Conservation (phyloP, 2,888 invertebrate species). For the Rhaphigaster nebulosa region DNA sequence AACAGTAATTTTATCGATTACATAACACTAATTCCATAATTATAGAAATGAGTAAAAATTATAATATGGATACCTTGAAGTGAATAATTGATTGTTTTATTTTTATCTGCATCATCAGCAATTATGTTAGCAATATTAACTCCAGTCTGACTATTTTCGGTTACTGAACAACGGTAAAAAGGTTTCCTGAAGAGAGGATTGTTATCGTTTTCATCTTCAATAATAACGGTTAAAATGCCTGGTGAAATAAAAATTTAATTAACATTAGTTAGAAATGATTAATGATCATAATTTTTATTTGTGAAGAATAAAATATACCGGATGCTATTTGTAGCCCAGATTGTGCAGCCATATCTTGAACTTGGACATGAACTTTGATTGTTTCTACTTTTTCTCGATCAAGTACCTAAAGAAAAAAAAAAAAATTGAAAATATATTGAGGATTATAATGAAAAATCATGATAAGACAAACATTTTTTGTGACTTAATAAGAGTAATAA, state of each 20-base stretch:
- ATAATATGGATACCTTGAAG: constrained; percentile 73
- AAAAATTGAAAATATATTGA: background rate
- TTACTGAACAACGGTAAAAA: constrained; percentile 83
- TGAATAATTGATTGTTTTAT: constrained; percentile 84
- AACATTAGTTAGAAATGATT: background rate
- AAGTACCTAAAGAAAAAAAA: constrained; percentile 70
- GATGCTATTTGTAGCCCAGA: constrained; percentile 82
- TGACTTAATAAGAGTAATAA: background rate
- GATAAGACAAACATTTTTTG: background rate
- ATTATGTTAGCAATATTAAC: constrained; percentile 82
- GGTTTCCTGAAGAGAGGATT: constrained; percentile 86
- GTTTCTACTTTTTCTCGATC: constrained; percentile 89
- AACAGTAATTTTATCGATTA: too few species aligned
- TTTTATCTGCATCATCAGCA: constrained; percentile 90
- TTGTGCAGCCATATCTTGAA: constrained; percentile 87
- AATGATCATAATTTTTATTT: background rate
- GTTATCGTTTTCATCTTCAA: constrained; percentile 92
- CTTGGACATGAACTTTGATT: constrained; percentile 81
- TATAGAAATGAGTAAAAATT: too few species aligned
- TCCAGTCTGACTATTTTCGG: constrained; percentile 91
- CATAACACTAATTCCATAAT: too few species aligned
- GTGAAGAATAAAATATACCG: constrained; percentile 70
- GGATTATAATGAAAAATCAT: background rate
- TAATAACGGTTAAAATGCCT: constrained; percentile 80
- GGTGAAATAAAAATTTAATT: constrained; percentile 65